Evolutionary conservation across 2,113 vertebrate species (phyloP).

Genomic region (Gnathonemus longibarbis): DNA sequence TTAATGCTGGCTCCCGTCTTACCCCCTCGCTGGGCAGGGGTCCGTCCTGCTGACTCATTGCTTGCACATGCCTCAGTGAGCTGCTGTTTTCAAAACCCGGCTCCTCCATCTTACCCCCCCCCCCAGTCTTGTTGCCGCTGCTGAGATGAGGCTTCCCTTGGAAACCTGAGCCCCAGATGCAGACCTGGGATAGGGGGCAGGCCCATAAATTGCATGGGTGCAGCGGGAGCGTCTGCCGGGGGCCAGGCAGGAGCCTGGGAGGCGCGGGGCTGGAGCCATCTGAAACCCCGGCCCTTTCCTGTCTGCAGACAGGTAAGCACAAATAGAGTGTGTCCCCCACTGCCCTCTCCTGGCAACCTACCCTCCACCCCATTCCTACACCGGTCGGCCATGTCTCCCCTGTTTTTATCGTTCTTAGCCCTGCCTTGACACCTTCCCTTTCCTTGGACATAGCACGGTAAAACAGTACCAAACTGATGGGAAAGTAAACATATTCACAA

Average conservation of each 20-base stretch:
- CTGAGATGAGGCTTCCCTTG: conserved; percentile 51
- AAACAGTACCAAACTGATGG: not conserved
- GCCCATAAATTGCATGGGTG: conserved; percentile 46
- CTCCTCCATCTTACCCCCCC: conserved; percentile 17
- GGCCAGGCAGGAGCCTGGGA: conserved; percentile 7
- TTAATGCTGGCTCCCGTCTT: not conserved
- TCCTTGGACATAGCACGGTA: not conserved
- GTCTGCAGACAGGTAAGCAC: conserved; percentile 35
- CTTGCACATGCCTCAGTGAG: conserved; percentile 1
- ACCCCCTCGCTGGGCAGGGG: not conserved
- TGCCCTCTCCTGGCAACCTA: not conserved
- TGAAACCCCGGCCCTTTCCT: conserved; percentile 9
- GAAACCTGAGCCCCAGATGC: conserved; percentile 50
- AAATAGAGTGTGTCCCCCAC: conserved; percentile 25
- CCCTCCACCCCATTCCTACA: not conserved
- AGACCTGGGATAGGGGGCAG: conserved; percentile 44
- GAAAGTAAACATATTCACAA: not conserved
- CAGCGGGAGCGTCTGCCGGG: conserved; percentile 37
- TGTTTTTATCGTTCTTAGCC: not conserved
- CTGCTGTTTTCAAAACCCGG: conserved; percentile 35
- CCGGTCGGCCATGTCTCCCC: not conserved
- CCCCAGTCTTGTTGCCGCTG: conserved; percentile 31
- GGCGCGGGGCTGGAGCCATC: not conserved
- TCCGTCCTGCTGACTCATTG: not conserved
- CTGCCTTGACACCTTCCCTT: not conserved